Conservation (phyloP, 2,888 invertebrate species). For the Pediacus dermestoides region DNA sequence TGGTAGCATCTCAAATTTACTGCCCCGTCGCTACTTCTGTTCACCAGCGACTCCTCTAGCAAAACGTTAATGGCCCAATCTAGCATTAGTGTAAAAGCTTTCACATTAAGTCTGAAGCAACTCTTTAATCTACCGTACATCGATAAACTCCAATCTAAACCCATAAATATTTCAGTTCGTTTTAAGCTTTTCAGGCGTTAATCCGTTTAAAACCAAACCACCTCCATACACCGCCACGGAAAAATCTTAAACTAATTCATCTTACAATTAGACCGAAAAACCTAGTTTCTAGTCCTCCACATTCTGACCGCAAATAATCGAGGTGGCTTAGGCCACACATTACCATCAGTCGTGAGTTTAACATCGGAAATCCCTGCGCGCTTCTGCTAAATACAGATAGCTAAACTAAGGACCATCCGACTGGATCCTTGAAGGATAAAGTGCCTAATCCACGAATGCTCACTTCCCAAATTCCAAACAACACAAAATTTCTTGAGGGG, state of each 20-base stretch:
- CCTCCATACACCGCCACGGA: too few relatives aligned
- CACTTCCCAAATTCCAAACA: conserved; percentile 32
- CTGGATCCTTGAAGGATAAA: conserved; percentile 24
- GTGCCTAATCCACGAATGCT: conserved; percentile 35
- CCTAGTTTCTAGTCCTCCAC: too few relatives aligned
- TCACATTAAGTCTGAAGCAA: conserved; percentile 16
- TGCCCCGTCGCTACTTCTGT: too few relatives aligned
- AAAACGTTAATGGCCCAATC: conserved; percentile 4
- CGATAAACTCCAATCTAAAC: conserved; percentile 2
- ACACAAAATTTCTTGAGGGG: background rate
- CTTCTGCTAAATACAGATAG: conserved; percentile 46
- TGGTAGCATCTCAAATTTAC: too few relatives aligned
- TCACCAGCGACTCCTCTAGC: too few relatives aligned
- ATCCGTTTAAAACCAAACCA: too few relatives aligned
- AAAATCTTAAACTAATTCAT: too few relatives aligned
- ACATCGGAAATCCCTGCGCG: conserved; percentile 41
- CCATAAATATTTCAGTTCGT: conserved; percentile 1
- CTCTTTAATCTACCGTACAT: conserved; percentile 1
- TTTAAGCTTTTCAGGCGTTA: too few relatives aligned
- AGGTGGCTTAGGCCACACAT: conserved; percentile 30
- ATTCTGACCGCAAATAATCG: conserved; percentile 31
- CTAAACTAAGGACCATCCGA: conserved; percentile 39
- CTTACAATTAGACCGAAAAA: too few relatives aligned
- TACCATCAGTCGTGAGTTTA: conserved; percentile 15
- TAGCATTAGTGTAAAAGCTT: conserved; percentile 21